Evolutionary conservation across 2,797 vertebrate species (phyloP), one percentile per base, ranked within the genome.

Genomic region (Neosilurus hyrtlii): DNA sequence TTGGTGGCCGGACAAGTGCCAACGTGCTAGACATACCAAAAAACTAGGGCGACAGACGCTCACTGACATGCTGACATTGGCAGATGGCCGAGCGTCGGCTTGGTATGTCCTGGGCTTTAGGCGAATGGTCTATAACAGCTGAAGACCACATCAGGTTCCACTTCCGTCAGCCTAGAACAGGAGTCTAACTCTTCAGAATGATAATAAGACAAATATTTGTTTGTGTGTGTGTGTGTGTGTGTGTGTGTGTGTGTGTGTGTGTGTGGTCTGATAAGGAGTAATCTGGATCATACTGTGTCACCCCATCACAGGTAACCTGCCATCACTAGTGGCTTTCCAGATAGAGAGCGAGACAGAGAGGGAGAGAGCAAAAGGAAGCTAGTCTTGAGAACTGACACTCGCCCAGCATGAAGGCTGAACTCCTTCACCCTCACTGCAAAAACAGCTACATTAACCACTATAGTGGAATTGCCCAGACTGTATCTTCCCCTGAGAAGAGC

Each of bases 391-490:
- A 92, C 89, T 92, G 93, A 93, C 93, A 93, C 87, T 87, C 91
- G 90, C 94, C 90, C 94, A 94, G 92, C 93, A 93, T 93, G 94
- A 94, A 92, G 84, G 89, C 90, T 93, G 92, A 93, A 94, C 92
- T 92, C 89, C 86, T 90, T 92, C 92, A 92, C 90, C 94, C 93
- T 93, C 87, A 79, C 91, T 89, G 91, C 90, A 90, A 94, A 94
- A 93, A 92, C 94, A 93, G 91, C 92, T 91, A 89, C 92, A 94
- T 94, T 94, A 95, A 93, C 93, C 91, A 93, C 92, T 93, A 93
- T 94, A 93, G 92, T 94, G 93, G 94, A 94, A 95, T 94, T 94
- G 93, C 93, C 92, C 91, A 91, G 91, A 93, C 92, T 92, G 91
- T 93, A 92, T 94, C 93, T 93, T 94, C 92, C 92, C 89, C 89